phyloP scores from a whole-genome alignment of 2,888 invertebrate species.

The Ceramica pisi region DNA sequence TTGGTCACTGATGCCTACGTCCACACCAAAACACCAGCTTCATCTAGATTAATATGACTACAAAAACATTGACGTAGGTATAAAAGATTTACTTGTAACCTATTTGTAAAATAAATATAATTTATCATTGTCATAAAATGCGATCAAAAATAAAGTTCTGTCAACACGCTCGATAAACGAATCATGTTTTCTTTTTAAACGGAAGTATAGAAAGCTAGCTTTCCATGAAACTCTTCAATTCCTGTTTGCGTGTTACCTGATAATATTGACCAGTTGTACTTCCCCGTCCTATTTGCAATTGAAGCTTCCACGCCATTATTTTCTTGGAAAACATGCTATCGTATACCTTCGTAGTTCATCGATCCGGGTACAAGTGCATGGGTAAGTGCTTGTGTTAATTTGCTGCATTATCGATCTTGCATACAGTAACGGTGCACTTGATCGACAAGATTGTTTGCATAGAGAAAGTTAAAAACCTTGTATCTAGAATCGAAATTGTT shows the following conservation, averaged over 20 bases:
- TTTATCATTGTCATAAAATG: no score
- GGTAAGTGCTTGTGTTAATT: neutral
- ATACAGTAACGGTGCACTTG: neutral
- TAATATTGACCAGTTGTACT: slow-evolving; percentile 9
- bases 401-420: accelerated
- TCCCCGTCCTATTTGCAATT: slow-evolving; percentile 12
- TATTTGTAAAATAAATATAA: no score
- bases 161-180: no score
- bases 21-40: no score
- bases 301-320: neutral
- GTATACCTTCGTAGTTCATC: neutral
- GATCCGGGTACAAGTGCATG: neutral
- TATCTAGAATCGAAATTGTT: no score
- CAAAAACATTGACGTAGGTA: no score
- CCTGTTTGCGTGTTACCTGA: slow-evolving; percentile 17
- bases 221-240: neutral
- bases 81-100: no score
- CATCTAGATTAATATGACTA: no score
- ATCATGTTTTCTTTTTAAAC: neutral
- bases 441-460: no score
- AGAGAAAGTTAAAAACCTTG: no score
- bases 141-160: no score
- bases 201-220: neutral
- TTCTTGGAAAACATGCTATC: neutral
- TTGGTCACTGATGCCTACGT: no score